Evolutionary conservation across 1,140 invertebrate species (phyloP).

Genomic region (Pristionchus pacificus): DNA sequence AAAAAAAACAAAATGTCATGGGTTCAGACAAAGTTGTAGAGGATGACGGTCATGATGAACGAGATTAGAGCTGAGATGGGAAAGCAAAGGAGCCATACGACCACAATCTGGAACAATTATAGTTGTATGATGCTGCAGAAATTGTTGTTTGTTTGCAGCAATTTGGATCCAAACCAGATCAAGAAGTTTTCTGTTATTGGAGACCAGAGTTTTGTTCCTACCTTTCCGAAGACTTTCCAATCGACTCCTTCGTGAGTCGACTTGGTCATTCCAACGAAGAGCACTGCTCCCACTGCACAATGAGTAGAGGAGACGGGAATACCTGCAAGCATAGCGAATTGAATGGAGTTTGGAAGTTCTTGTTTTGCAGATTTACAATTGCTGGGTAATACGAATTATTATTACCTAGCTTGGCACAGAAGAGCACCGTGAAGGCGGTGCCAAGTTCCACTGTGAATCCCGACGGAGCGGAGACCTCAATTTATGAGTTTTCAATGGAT

Average conservation of each 20-base stretch:
- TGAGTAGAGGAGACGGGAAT: slow-evolving; percentile 93
- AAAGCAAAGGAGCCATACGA: slow-evolving; percentile 89
- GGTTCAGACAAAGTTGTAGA: slow-evolving; percentile 69
- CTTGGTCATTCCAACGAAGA: slow-evolving; percentile 34
- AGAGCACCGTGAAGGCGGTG: slow-evolving; percentile 85
- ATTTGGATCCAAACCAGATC: no score
- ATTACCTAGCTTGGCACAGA: slow-evolving; percentile 82
- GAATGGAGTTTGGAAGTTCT: neutral
- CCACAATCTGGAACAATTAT: no score
- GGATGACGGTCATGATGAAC: slow-evolving; percentile 67
- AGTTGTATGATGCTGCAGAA: no score
- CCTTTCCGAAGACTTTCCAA: slow-evolving; percentile 68
- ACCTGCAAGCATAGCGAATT: slow-evolving; percentile 3
- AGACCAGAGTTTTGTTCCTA: no score
- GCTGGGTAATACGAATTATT: neutral
- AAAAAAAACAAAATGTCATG: no score
- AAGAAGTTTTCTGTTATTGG: no score
- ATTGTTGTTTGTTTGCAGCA: no score
- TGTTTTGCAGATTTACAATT: neutral
- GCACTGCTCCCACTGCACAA: slow-evolving; percentile 74
- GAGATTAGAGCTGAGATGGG: slow-evolving; percentile 75
- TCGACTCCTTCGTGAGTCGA: slow-evolving; percentile 61
- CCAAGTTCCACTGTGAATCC: slow-evolving; percentile 93
- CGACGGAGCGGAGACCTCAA: slow-evolving; percentile 53
- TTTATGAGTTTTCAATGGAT: neutral